Conservation (phyloP, 2,888 invertebrate genomes). For the Coelinius sp. region DNA sequence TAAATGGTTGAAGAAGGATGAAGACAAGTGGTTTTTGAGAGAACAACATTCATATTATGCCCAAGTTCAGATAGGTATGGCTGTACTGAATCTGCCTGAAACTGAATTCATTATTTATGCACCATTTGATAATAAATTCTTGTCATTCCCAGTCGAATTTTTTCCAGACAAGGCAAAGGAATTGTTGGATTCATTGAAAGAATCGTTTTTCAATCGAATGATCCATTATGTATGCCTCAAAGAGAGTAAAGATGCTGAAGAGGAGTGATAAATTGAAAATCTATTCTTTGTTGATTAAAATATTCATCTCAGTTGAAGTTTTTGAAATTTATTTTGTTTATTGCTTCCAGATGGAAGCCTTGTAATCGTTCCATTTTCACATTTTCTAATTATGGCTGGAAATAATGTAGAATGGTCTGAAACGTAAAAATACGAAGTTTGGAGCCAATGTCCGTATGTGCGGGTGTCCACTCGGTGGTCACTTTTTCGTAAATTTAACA, state of each 20-base stretch:
- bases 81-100: not conserved
- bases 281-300: too few species aligned
- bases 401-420: too few species aligned
- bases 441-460: too few species aligned
- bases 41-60: not conserved
- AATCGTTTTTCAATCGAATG: not conserved
- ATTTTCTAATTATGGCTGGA: too few species aligned
- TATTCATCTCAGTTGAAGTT: too few species aligned
- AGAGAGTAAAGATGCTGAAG: not conserved
- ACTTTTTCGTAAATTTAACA: too few species aligned
- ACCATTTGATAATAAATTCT: not conserved
- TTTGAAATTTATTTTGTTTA: too few species aligned
- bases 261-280: not conserved
- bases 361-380: too few species aligned
- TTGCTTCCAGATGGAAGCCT: too few species aligned
- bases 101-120: constrained; percentile 15
- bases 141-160: not conserved
- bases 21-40: not conserved
- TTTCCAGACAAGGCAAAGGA: not conserved
- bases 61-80: constrained; percentile 22
- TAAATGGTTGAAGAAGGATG: not conserved
- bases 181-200: not conserved
- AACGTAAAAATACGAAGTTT: too few species aligned
- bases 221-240: not conserved
- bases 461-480: too few species aligned